phyloP scores from a whole-genome alignment of 1,140 invertebrate genomes.

The Paraescarpia echinospica region DNA sequence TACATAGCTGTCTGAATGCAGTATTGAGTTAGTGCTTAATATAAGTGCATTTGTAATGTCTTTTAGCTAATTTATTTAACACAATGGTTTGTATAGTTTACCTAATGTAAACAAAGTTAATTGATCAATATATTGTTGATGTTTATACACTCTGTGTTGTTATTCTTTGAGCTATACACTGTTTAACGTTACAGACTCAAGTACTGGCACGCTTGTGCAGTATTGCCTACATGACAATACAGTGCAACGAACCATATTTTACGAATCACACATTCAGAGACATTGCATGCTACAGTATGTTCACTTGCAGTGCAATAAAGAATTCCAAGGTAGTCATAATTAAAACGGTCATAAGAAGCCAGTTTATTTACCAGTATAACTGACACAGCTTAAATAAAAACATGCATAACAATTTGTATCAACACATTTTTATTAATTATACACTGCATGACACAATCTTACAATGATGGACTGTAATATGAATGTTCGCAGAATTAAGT shows the following conservation, averaged over 20 bases:
- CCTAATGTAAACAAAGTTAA: background rate
- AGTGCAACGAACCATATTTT: no score
- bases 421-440: background rate
- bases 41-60: no score
- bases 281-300: background rate
- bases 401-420: background rate
- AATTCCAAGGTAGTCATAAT: background rate
- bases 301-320: background rate
- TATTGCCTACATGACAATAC: background rate
- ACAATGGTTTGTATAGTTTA: no score
- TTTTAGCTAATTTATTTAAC: no score
- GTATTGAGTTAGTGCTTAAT: no score
- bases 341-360: background rate
- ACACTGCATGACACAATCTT: background rate
- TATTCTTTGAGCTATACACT: background rate
- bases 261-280: background rate
- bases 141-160: background rate
- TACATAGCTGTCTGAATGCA: no score
- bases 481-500: background rate
- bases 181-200: background rate
- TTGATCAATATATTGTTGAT: background rate
- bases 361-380: background rate
- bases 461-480: background rate
- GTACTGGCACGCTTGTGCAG: background rate
- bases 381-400: background rate